A percentile compares a stretch with the other conserved stretches of the same genome.
phyloP scores from a whole-genome alignment of 2,888 invertebrate species.

The Nebria salina region DNA sequence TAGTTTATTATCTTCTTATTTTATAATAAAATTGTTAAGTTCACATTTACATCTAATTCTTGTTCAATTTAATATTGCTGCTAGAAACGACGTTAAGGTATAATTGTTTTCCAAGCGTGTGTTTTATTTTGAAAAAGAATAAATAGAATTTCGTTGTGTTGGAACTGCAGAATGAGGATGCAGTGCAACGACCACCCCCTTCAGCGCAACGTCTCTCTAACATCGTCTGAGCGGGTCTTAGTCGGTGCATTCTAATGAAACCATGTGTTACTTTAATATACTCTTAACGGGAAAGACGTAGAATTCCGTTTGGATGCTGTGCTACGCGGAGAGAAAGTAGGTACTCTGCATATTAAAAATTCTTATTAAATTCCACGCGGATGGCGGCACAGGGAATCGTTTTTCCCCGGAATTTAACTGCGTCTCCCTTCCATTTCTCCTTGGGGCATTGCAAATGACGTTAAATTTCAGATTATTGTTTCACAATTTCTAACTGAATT shows the following conservation, averaged over 20 bases:
- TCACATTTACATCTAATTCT: too few species aligned
- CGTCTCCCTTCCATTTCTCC: background rate
- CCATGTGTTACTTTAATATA: slow-evolving; percentile 46
- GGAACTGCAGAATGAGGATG: background rate
- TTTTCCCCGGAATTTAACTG: background rate
- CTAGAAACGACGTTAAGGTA: too few species aligned
- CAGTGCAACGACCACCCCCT: background rate
- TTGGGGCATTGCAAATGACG: background rate
- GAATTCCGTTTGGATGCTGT: slow-evolving; percentile 17
- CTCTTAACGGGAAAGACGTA: slow-evolving; percentile 42
- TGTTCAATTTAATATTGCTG: too few species aligned
- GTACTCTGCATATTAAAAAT: slow-evolving; percentile 44
- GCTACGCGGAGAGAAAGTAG: slow-evolving; percentile 6
- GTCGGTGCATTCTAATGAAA: slow-evolving; percentile 42
- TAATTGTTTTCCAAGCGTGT: too few species aligned
- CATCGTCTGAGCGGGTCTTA: slow-evolving; percentile 5
- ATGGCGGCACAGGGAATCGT: background rate
- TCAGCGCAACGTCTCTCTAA: background rate
- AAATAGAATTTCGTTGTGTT: background rate
- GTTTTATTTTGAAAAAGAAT: too few species aligned
- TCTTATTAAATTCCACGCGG: slow-evolving; percentile 41
- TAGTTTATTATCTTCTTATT: too few species aligned
- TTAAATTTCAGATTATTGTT: too few species aligned
- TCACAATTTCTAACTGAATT: too few species aligned
- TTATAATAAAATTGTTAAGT: too few species aligned